Evolutionary conservation across 2,113 vertebrate species (phyloP), one percentile per base, ranked within the genome.

Genomic region (Acanthochromis polyacanthus): DNA sequence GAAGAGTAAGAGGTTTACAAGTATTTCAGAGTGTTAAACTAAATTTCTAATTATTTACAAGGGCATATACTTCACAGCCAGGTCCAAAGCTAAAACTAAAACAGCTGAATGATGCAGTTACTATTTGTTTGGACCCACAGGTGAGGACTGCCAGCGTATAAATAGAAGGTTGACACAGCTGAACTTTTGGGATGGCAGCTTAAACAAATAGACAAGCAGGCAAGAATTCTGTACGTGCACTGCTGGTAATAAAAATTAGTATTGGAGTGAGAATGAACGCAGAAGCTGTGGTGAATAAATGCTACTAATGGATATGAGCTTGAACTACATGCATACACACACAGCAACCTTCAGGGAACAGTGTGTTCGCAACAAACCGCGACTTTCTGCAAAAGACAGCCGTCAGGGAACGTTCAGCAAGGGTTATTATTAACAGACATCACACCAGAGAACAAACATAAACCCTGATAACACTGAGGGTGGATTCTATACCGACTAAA

Each of bases 111-210:
- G 3, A 51, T 61, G 36, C 48, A 23, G 68, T 36, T 65, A 14
- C 17, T 74, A 40, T 66, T 73, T 78, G 59, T 78, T 78, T 59
- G 60, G 65, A 67, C 51, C 43, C 16, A 11, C 46, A 60, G 83
- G 6, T 61, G 40, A 32, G n/a, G 9, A 10, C 43, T 53, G 52
- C 38, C 57, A 50, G n/a, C 5, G 59, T 89, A 91, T 81, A 90
- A 92, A 86, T 91, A 92, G 86, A 68, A 43, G 16, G 53, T 15
- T 85, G 72, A 60, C 68, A 89, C 77, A 69, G 76, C 45, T 75
- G 65, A 82, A 75, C 68, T 17, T 85, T 81, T 65, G 62, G 46
- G 78, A 73, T 73, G 71, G 32, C 0, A 52, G 36, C 78, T 72
- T 30, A 75, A 75, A 82, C 59, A 85, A 87, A 88, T 65, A 80